Percentiles rank a stretch among this genome's conserved stretches.
Evolutionary conservation across 2,797 vertebrate genomes (phyloP).

Genomic region (Denticeps clupeoides): DNA sequence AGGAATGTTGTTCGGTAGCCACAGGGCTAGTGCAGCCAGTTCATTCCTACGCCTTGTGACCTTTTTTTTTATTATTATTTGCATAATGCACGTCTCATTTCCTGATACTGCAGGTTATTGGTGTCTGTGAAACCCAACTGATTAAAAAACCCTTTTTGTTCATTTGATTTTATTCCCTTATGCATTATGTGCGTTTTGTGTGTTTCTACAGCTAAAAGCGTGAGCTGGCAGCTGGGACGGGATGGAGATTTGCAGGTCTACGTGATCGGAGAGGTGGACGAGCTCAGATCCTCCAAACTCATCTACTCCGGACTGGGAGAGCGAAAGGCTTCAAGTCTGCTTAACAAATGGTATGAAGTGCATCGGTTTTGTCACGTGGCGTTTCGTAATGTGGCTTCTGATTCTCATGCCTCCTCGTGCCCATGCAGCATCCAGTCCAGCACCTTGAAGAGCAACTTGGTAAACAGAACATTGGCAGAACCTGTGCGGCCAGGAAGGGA

Average conservation of each 20-base stretch:
- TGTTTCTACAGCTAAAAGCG: slow-evolving; percentile 42
- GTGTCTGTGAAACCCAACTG: too few relatives aligned
- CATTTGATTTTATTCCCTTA: background rate
- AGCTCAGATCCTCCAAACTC: slow-evolving; percentile 52
- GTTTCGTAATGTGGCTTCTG: background rate
- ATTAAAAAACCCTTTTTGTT: background rate
- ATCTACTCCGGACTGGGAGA: slow-evolving; percentile 50
- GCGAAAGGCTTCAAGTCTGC: slow-evolving; percentile 38
- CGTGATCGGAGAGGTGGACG: slow-evolving; percentile 59
- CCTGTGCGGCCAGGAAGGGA: slow-evolving; percentile 39
- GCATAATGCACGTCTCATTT: too few relatives aligned
- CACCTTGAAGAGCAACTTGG: slow-evolving; percentile 42
- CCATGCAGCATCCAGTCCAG: slow-evolving; percentile 42
- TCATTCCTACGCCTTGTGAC: too few relatives aligned
- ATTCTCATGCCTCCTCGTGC: slow-evolving; percentile 4
- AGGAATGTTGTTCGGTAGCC: slow-evolving; percentile 35
- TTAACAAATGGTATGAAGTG: slow-evolving; percentile 35
- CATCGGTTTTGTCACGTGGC: background rate
- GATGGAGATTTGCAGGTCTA: slow-evolving; percentile 62
- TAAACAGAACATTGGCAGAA: slow-evolving; percentile 35
- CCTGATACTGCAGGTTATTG: background rate
- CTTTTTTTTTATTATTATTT: too few relatives aligned
- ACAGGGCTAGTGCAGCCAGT: slow-evolving; percentile 49
- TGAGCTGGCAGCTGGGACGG: slow-evolving; percentile 60
- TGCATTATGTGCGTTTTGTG: background rate